These are phyloP conservation scores for Hirudo medicinalis DNA, from an alignment of 1,140 invertebrate genomes.

Conservation along the genomic window DNA sequence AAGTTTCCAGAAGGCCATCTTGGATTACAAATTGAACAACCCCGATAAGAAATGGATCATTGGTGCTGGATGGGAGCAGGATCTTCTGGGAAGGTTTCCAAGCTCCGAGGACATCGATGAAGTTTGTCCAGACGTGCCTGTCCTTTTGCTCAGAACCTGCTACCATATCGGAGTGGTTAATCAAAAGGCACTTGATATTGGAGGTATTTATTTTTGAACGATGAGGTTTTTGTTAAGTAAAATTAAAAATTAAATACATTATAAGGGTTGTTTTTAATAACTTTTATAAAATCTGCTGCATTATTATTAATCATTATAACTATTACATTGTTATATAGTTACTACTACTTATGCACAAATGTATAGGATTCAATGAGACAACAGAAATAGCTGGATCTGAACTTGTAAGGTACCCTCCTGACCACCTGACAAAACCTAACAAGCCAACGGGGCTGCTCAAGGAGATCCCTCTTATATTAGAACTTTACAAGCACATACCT, in stretches of 20 bases:
- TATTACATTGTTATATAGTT: too few species aligned
- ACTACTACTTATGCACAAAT: too few species aligned
- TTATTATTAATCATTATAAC: too few species aligned
- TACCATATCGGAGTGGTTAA: conserved; percentile 12
- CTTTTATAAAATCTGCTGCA: too few species aligned
- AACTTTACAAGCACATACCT: background rate
- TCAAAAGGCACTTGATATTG: conserved; percentile 12
- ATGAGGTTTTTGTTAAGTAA: background rate
- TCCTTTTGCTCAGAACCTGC: conserved; percentile 14
- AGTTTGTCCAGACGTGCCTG: conserved; percentile 13
- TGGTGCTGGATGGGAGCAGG: conserved; percentile 16
- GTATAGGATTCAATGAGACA: too few species aligned
- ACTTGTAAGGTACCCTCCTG: conserved; percentile 15
- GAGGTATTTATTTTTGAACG: background rate
- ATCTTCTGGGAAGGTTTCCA: conserved; percentile 18
- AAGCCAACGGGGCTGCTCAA: conserved; percentile 10
- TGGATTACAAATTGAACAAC: background rate
- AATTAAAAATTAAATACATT: background rate
- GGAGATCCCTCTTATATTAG: background rate
- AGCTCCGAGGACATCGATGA: conserved; percentile 14
- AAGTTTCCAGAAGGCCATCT: conserved; percentile 8
- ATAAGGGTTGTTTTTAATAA: background rate
- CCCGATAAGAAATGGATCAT: conserved; percentile 16
- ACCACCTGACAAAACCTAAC: background rate
- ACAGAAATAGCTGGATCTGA: background rate